Conservation (phyloP, 2,888 invertebrate species). For the Coenonympha arcania region DNA sequence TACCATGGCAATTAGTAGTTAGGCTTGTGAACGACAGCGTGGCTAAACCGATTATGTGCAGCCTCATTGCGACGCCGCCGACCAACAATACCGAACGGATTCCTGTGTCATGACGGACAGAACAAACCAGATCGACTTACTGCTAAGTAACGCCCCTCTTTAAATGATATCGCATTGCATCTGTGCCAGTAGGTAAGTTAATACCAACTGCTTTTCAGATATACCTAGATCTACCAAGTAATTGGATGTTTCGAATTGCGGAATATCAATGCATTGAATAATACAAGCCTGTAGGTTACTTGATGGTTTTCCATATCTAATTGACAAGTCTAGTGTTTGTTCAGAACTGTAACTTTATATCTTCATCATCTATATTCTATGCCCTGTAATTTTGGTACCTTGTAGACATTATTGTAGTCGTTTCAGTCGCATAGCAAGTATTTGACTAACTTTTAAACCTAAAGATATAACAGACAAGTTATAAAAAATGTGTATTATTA, state of each 20-base stretch:
- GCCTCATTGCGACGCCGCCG: conserved; percentile 52
- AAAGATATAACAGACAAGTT: too few species aligned
- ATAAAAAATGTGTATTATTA: too few species aligned
- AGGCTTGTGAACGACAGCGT: conserved; percentile 64
- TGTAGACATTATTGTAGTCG: too few species aligned
- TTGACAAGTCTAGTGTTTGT: background rate
- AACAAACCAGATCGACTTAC: conserved; percentile 47
- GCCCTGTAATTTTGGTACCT: too few species aligned
- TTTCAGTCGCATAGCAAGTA: too few species aligned
- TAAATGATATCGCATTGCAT: conserved; percentile 25
- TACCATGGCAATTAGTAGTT: conserved; percentile 64
- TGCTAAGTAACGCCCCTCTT: conserved; percentile 40
- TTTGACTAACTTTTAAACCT: too few species aligned
- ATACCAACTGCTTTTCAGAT: background rate
- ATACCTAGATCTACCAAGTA: too few species aligned
- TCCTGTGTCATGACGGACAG: conserved; percentile 49
- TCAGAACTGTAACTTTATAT: background rate
- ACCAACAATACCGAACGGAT: conserved; percentile 57
- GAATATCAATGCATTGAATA: background rate
- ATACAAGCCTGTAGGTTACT: background rate
- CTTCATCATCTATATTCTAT: too few species aligned
- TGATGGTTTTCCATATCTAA: background rate
- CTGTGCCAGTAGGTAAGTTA: background rate
- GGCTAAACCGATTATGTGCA: conserved; percentile 63
- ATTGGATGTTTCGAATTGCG: background rate